Percentiles rank a stretch among this genome's conserved stretches.
Evolutionary conservation across 2,113 vertebrate genomes (phyloP).

Genomic region (Triplophysa siluroides): DNA sequence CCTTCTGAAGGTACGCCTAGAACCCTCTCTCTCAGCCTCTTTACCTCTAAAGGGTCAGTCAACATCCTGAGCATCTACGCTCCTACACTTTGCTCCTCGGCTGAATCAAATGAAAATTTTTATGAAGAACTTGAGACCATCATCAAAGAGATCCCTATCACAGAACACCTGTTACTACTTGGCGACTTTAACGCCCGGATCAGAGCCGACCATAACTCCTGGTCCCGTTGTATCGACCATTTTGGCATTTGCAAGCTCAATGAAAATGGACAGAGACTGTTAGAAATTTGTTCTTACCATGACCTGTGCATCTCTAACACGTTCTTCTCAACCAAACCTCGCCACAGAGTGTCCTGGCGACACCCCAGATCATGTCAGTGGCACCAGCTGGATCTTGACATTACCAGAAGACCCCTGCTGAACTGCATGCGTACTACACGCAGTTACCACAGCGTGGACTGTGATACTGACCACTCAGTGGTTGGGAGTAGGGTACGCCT

Average conservation of each 20-base stretch:
- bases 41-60: background rate
- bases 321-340: slow-evolving; percentile 25
- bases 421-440: too few species aligned
- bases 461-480: background rate
- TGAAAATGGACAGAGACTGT: slow-evolving; percentile 29
- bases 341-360: slow-evolving; percentile 26
- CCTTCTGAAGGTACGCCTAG: background rate
- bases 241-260: slow-evolving; percentile 14
- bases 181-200: slow-evolving; percentile 2
- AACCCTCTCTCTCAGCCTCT: background rate
- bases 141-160: background rate
- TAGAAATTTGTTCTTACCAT: slow-evolving; percentile 33
- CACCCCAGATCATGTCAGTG: slow-evolving; percentile 20
- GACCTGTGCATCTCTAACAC: slow-evolving; percentile 23
- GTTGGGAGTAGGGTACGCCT: too few species aligned
- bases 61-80: slow-evolving; percentile 5
- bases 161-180: background rate
- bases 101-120: background rate
- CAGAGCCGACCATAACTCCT: slow-evolving; percentile 11
- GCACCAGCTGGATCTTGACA: too few species aligned
- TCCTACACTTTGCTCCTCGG: background rate
- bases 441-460: background rate
- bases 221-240: background rate
- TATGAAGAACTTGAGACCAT: background rate
- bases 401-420: too few species aligned